Conservation (phyloP, 2,113 vertebrate species). For the Cyprinodon tularosa region DNA sequence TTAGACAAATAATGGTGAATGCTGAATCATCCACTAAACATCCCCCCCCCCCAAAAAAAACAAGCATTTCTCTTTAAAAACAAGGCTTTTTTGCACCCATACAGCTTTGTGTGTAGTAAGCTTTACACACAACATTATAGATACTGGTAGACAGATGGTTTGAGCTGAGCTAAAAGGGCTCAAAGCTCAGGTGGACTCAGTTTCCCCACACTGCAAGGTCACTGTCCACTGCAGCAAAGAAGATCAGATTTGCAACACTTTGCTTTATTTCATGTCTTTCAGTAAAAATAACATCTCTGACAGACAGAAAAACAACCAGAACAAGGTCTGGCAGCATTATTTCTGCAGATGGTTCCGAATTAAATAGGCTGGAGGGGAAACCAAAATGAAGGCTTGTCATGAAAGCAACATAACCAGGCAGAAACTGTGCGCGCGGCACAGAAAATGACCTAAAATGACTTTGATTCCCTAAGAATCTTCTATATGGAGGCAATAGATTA, state of each 20-base stretch:
- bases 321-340: slow-evolving; percentile 1
- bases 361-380: slow-evolving; percentile 13
- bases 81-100: slow-evolving; percentile 7
- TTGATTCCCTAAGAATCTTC: neutral
- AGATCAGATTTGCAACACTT: slow-evolving; percentile 37
- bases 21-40: neutral
- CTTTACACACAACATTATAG: slow-evolving; percentile 55
- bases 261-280: slow-evolving; percentile 25
- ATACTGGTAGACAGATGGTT: slow-evolving; percentile 65
- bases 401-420: slow-evolving; percentile 30
- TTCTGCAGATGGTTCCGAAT: slow-evolving; percentile 15
- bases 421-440: slow-evolving; percentile 10
- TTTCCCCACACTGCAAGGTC: slow-evolving; percentile 66
- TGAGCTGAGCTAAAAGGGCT: slow-evolving; percentile 70
- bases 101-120: slow-evolving; percentile 46
- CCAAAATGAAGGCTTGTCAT: slow-evolving; percentile 45
- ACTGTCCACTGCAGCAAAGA: slow-evolving; percentile 58
- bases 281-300: slow-evolving; percentile 12
- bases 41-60: neutral
- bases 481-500: neutral
- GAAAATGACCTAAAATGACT: slow-evolving; percentile 12
- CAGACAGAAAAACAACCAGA: slow-evolving; percentile 17
- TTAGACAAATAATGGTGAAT: slow-evolving; percentile 52
- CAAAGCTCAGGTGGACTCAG: slow-evolving; percentile 69
- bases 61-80: neutral